Evolutionary conservation across 2,888 invertebrate species (phyloP).

Genomic region (Dynastes tityus): DNA sequence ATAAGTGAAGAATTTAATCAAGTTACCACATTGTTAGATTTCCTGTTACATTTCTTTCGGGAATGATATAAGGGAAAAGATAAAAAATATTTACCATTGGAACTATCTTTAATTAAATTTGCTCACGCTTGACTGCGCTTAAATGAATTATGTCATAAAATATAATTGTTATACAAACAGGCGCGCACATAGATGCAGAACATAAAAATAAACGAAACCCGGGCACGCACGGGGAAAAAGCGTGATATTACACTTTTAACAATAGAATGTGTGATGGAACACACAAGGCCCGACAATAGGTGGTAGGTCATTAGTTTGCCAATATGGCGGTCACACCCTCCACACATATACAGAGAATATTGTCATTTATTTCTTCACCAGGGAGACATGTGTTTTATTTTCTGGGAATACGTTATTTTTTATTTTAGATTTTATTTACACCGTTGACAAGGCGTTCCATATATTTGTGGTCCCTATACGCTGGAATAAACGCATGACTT

Average conservation of each 20-base stretch:
- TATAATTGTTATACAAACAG: slow-evolving; percentile 61
- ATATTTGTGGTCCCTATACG: slow-evolving; percentile 1
- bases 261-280: slow-evolving; percentile 58
- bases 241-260: slow-evolving; percentile 61
- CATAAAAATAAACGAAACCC: slow-evolving; percentile 58
- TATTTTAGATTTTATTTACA: slow-evolving; percentile 49
- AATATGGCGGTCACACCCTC: slow-evolving; percentile 58
- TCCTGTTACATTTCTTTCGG: not conserved
- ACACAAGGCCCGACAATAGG: slow-evolving; percentile 59
- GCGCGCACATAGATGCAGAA: slow-evolving; percentile 44
- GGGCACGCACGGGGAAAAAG: slow-evolving; percentile 59
- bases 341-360: slow-evolving; percentile 47
- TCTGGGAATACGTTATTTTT: slow-evolving; percentile 46
- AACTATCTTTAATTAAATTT: slow-evolving; percentile 60
- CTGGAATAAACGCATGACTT: slow-evolving; percentile 12
- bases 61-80: not conserved
- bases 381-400: slow-evolving; percentile 49
- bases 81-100: not conserved
- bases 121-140: slow-evolving; percentile 58
- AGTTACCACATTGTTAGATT: not conserved
- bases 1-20: not conserved
- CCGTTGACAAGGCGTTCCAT: slow-evolving; percentile 17
- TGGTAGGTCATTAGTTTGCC: slow-evolving; percentile 61
- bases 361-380: slow-evolving; percentile 53
- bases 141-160: slow-evolving; percentile 63